phyloP scores from a whole-genome alignment of 2,113 vertebrate genomes.

The Myiopsitta monachus region DNA sequence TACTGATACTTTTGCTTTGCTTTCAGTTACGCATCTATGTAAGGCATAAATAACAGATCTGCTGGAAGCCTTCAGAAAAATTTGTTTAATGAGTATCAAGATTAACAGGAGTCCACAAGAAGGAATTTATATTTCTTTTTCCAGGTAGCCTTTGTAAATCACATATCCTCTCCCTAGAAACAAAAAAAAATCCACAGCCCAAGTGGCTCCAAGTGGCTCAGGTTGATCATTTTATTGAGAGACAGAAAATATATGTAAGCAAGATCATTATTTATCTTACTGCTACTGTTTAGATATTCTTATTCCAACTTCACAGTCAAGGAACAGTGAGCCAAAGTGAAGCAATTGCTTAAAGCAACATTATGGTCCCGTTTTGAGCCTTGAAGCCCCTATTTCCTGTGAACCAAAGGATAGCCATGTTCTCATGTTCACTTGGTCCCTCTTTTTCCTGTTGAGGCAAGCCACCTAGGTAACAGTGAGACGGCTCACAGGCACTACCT shows the following conservation, averaged over 20 bases:
- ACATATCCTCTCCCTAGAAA: not conserved
- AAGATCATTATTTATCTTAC: not conserved
- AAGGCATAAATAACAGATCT: not conserved
- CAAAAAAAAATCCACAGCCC: not conserved
- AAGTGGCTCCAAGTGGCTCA: not conserved
- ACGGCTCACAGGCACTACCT: accelerated
- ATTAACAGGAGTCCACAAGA: not conserved
- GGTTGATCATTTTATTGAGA: not conserved
- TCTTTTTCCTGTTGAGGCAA: not conserved
- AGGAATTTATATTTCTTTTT: not conserved
- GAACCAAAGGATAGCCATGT: not conserved
- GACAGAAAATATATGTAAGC: not conserved
- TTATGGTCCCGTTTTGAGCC: not conserved
- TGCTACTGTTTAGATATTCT: not conserved
- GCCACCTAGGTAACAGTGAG: accelerated
- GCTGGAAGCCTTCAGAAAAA: not conserved
- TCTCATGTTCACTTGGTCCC: not conserved
- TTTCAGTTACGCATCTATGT: not conserved
- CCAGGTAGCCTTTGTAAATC: not conserved
- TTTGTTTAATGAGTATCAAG: not conserved
- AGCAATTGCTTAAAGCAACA: not conserved
- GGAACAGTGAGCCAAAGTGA: not conserved
- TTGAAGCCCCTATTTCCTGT: not conserved
- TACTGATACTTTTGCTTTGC: not conserved
- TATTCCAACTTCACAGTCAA: not conserved